Base-by-base conservation (phyloP, 2,113 vertebrate species). In the Kobus ellipsiprymnus region DNA sequence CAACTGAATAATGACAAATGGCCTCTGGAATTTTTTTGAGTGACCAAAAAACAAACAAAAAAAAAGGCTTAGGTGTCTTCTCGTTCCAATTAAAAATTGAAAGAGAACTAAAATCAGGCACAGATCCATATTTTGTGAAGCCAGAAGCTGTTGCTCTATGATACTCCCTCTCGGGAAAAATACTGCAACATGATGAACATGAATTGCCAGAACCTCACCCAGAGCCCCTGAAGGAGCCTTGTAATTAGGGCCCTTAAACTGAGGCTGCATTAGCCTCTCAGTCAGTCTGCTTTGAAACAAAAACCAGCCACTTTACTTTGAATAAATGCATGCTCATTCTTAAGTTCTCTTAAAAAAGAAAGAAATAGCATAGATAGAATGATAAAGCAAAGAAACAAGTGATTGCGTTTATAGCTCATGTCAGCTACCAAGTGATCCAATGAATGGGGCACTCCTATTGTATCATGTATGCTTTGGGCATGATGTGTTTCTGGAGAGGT, bases 31-130 rank as follows among this genome's bases (percentile, higher is more conserved):
- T 50, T 60, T 19, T 36, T 77, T 82, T 77, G 23, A n/a, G 36
- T 77, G 36, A 44, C 5, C 2, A n/a, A 25, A 40, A 64, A 88
- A 54, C n/a, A n/a, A n/a, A n/a, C n/a, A n/a, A 21, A 30, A 62
- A 91, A 90, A 88, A 54, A 87, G n/a, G 13, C 54, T 90, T 48
- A 81, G 15, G 14, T 84, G 23, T 95, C 71, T 80, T 46, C 48
- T 81, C 11, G 85, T 94, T 62, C 62, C 60, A 48, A n/a, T 84
- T 80, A 81, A 92, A 97, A 96, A 64, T 50, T n/a, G 33, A 94
- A 96, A 81, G 36, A 90, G 62, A 96, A 87, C 19, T 90, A 59
- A 94, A 92, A 71, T 94, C 44, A 95, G 40, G 54, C 85, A 88
- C 5, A 77, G 7, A n/a, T 85, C 40, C 46, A 77, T 13, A 14